phyloP scores from a whole-genome alignment of 2,888 invertebrate species.

The Leucoma salicis region DNA sequence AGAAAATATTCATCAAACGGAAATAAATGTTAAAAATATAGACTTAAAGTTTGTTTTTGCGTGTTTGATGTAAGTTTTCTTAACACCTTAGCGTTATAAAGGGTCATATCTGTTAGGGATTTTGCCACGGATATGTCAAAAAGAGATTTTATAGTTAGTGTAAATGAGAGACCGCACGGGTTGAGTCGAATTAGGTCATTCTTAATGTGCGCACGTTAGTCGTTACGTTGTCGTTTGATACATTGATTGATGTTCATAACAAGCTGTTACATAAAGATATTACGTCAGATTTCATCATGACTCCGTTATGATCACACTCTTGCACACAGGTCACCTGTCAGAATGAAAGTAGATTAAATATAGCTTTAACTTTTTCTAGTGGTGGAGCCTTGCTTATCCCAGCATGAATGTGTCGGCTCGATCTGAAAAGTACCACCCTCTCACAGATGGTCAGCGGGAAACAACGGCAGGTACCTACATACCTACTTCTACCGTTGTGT shows the following conservation, averaged over 20 bases:
- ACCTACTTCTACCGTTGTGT: too few species aligned
- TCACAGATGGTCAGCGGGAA: too few species aligned
- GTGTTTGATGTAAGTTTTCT: conserved; percentile 44
- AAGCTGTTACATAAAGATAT: neutral
- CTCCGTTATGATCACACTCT: too few species aligned
- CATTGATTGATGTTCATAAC: conserved; percentile 39
- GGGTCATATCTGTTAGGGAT: conserved; percentile 80
- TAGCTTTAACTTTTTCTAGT: too few species aligned
- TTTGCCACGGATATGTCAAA: conserved; percentile 83
- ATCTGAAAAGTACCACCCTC: too few species aligned
- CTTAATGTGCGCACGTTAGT: conserved; percentile 46
- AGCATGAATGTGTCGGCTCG: too few species aligned
- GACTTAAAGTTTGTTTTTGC: conserved; percentile 25
- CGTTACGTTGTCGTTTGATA: conserved; percentile 30
- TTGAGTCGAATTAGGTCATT: conserved; percentile 64
- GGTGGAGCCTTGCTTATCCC: too few species aligned
- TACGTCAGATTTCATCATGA: too few species aligned
- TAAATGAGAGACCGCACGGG: conserved; percentile 77
- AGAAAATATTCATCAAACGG: conserved; percentile 35
- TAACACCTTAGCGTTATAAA: conserved; percentile 77
- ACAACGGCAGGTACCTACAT: too few species aligned
- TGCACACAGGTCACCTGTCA: too few species aligned
- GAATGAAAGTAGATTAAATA: too few species aligned
- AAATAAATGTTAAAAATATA: conserved; percentile 14
- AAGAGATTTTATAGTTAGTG: conserved; percentile 78